These are phyloP conservation scores for Nymphalis io DNA, from an alignment of 1,140 invertebrate species.

Conservation along the genomic window DNA sequence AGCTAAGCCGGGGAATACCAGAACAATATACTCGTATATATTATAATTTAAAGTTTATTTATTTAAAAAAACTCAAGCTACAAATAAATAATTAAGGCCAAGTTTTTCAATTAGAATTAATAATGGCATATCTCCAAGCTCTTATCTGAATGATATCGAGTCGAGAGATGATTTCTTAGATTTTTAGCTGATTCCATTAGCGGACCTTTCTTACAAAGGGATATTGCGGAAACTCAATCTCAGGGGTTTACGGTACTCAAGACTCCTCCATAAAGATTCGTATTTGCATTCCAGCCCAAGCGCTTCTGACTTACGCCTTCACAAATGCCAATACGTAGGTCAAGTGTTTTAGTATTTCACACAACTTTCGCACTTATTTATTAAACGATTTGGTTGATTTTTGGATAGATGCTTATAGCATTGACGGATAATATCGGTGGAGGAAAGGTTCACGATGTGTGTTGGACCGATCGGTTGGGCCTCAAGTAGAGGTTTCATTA, in stretches of 20 bases:
- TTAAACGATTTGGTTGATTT: slow-evolving; percentile 14
- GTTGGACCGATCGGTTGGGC: slow-evolving; percentile 30
- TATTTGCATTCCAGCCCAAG: slow-evolving; percentile 70
- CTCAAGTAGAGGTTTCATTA: slow-evolving; percentile 39
- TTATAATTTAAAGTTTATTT: not conserved
- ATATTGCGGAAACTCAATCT: slow-evolving; percentile 61
- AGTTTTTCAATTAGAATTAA: not conserved
- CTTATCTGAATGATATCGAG: slow-evolving; percentile 17
- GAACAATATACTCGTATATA: too few species aligned
- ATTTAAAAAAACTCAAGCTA: not conserved
- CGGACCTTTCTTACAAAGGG: slow-evolving; percentile 59
- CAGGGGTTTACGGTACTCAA: slow-evolving; percentile 54
- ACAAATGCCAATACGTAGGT: slow-evolving; percentile 61
- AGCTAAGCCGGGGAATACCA: too few species aligned
- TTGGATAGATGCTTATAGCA: not conserved
- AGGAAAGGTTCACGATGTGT: slow-evolving; percentile 28
- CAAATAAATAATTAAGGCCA: not conserved
- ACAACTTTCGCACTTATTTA: slow-evolving; percentile 29
- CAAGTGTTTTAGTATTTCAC: slow-evolving; percentile 39
- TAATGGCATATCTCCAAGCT: not conserved
- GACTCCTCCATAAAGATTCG: slow-evolving; percentile 66
- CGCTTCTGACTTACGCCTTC: slow-evolving; percentile 59
- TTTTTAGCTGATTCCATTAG: slow-evolving; percentile 63
- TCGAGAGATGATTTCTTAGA: slow-evolving; percentile 29
- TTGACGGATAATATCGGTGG: slow-evolving; percentile 35